These are phyloP conservation scores for Eupithecia vulgata DNA, from an alignment of 2,888 invertebrate genomes.

Conservation along the genomic window DNA sequence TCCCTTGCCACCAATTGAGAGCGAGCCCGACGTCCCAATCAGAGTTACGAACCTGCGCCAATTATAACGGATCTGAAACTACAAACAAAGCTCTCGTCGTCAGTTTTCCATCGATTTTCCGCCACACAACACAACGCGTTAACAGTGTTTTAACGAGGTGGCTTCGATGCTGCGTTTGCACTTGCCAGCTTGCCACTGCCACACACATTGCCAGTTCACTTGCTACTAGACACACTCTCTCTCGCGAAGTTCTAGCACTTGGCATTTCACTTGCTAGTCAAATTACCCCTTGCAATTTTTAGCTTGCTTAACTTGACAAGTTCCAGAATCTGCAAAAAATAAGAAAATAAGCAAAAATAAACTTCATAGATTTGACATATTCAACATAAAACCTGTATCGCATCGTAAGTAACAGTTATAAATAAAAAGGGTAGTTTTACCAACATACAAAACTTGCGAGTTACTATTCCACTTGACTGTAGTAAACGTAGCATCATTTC, in stretches of 20 bases:
- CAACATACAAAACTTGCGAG: background rate
- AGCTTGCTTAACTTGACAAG: no score
- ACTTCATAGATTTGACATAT: background rate
- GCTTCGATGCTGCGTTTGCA: slow-evolving; percentile 18
- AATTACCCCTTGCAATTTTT: no score
- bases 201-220: background rate
- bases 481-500: background rate
- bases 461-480: background rate
- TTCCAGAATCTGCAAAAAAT: background rate
- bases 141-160: slow-evolving; percentile 24
- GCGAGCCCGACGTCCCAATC: background rate
- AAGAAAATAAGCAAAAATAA: no score
- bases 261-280: background rate
- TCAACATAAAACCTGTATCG: background rate
- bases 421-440: background rate
- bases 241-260: background rate
- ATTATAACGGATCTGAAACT: slow-evolving; percentile 13
- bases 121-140: slow-evolving; percentile 21
- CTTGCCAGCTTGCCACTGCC: background rate
- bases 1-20: background rate
- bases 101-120: slow-evolving; percentile 30
- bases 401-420: background rate
- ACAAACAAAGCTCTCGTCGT: slow-evolving; percentile 18
- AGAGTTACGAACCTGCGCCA: background rate
- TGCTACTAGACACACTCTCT: background rate